Evolutionary conservation across 30 jellyfish, hydroid and myxozoan species (phyloP).

Genomic region (Rhopilema esculentum): DNA sequence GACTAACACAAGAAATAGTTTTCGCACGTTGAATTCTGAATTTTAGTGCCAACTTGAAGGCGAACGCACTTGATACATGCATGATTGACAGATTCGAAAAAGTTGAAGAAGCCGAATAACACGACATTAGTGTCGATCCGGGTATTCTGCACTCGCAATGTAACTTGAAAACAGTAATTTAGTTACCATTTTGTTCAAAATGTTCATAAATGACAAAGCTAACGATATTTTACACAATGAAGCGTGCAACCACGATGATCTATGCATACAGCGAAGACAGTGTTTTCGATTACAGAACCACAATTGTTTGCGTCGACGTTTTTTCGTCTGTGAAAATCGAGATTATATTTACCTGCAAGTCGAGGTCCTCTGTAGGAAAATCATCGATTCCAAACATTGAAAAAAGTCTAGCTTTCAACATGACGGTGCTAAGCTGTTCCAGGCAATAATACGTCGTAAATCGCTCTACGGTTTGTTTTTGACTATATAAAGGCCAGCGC

Average conservation of each 20-base stretch:
- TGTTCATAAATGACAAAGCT: not conserved
- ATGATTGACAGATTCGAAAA: not conserved
- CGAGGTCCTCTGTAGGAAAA: conserved; percentile 59
- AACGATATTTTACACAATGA: not conserved
- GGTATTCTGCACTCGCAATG: not conserved
- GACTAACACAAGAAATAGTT: too few species aligned
- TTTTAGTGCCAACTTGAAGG: too few species aligned
- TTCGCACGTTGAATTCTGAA: too few species aligned
- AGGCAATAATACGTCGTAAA: not conserved
- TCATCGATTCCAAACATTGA: conserved; percentile 62
- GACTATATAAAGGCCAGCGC: not conserved
- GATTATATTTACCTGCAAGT: conserved; percentile 41
- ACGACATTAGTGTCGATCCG: not conserved
- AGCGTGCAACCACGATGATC: not conserved
- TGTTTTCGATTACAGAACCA: not conserved
- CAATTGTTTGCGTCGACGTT: not conserved
- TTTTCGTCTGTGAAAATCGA: not conserved
- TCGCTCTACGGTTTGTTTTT: not conserved
- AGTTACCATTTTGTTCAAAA: not conserved
- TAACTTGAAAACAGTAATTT: not conserved
- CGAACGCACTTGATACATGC: not conserved
- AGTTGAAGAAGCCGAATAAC: not conserved
- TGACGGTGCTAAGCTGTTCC: not conserved
- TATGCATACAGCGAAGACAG: not conserved
- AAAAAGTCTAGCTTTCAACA: conserved; percentile 47